Conservation (phyloP, 1,140 invertebrate genomes). For the Luehdorfia chinensis region DNA sequence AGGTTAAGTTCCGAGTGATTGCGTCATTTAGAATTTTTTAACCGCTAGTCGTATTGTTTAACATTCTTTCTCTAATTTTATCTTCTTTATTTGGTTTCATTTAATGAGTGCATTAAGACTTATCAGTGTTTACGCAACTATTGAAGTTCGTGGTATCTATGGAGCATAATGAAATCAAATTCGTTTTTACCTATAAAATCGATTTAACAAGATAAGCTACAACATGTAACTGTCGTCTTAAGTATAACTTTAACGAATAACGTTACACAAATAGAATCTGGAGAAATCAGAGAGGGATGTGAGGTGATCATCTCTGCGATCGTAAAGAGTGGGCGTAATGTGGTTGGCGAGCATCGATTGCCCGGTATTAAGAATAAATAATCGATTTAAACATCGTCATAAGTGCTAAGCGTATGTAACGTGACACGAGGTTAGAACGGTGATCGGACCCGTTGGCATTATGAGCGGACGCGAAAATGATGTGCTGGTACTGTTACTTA, state of each 20-base stretch:
- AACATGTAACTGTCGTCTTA: slow-evolving; percentile 26
- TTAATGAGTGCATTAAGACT: too few relatives aligned
- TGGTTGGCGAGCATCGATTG: slow-evolving; percentile 41
- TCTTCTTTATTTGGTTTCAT: too few relatives aligned
- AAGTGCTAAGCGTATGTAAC: slow-evolving; percentile 41
- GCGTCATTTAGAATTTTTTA: too few relatives aligned
- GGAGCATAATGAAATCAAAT: slow-evolving; percentile 29
- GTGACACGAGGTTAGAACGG: slow-evolving; percentile 40
- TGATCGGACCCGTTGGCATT: slow-evolving; percentile 31
- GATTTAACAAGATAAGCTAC: slow-evolving; percentile 34
- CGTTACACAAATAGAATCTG: slow-evolving; percentile 33
- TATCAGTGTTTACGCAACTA: too few relatives aligned
- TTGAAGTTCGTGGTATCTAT: neutral
- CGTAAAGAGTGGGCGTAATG: slow-evolving; percentile 51
- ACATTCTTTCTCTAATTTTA: too few relatives aligned
- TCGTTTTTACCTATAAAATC: slow-evolving; percentile 33
- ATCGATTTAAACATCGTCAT: slow-evolving; percentile 54
- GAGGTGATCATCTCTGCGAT: slow-evolving; percentile 26
- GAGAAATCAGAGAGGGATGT: slow-evolving; percentile 44
- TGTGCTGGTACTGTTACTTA: slow-evolving; percentile 32
- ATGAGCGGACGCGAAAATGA: slow-evolving; percentile 47
- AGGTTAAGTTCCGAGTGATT: too few relatives aligned
- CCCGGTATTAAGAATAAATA: slow-evolving; percentile 51
- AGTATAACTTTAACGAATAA: slow-evolving; percentile 42
- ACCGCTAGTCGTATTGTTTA: too few relatives aligned